phyloP scores from a whole-genome alignment of 2,797 vertebrate species.

The Simalia tracyae region DNA sequence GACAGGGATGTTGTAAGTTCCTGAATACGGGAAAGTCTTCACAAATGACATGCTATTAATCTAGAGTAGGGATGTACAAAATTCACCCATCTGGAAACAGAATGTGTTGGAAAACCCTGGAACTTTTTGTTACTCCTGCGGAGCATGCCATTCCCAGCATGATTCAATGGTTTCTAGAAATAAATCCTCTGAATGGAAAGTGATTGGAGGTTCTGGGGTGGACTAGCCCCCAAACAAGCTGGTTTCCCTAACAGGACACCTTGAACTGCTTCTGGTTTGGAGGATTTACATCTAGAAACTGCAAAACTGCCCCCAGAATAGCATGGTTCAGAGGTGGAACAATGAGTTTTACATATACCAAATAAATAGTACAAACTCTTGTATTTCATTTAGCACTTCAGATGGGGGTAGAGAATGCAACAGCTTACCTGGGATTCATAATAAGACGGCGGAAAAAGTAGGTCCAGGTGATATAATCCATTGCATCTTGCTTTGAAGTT shows the following conservation, averaged over 20 bases:
- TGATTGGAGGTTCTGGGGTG: background rate
- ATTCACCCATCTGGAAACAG: no score
- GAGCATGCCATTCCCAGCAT: background rate
- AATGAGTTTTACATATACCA: background rate
- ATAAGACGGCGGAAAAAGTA: conserved; percentile 96
- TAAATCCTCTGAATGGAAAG: background rate
- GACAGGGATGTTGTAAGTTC: background rate
- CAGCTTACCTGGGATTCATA: conserved; percentile 94
- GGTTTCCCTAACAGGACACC: background rate
- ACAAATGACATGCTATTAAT: no score
- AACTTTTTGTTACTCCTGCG: background rate
- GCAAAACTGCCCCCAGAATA: background rate
- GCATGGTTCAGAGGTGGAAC: background rate
- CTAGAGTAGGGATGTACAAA: no score
- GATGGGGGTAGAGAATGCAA: background rate
- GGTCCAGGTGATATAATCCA: conserved; percentile 99
- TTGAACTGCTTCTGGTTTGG: background rate
- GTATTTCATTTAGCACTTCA: background rate
- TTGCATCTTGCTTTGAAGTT: conserved; percentile 95
- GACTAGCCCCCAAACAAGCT: background rate
- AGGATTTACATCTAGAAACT: background rate
- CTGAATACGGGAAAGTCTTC: background rate
- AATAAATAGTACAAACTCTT: background rate
- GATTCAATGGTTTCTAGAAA: background rate
- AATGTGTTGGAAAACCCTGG: background rate